Evolutionary conservation across 2,797 vertebrate species (phyloP).

Genomic region (Anguilla obscura): DNA sequence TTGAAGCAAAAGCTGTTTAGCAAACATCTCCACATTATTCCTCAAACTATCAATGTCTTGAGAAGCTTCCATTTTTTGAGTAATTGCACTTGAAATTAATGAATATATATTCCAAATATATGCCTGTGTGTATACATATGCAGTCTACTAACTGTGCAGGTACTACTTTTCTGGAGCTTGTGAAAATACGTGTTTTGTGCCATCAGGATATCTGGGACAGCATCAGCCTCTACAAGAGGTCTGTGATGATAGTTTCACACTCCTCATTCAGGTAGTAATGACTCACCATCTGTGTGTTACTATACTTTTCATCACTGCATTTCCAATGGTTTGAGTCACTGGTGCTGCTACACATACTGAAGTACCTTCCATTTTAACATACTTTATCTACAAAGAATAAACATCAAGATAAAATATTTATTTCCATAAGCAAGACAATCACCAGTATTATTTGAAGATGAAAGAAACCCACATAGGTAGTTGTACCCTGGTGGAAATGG

Average conservation of each 20-base stretch:
- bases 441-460: not conserved
- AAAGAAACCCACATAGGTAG: not conserved
- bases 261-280: not conserved
- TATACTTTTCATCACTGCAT: not conserved
- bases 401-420: not conserved
- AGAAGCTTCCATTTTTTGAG: not conserved
- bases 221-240: not conserved
- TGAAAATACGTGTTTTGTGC: not conserved
- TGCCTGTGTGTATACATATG: not conserved
- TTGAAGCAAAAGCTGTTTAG: not conserved
- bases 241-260: not conserved
- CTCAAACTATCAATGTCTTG: not conserved
- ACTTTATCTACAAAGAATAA: not conserved
- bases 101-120: not conserved
- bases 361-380: too few species aligned
- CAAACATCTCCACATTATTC: slow-evolving; percentile 3
- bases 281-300: not conserved
- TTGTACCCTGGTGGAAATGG: not conserved
- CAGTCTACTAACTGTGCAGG: not conserved
- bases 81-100: not conserved
- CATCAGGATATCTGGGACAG: not conserved
- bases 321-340: not conserved
- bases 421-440: not conserved
- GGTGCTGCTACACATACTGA: not conserved
- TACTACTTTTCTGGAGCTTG: not conserved